A percentile compares a stretch with the other conserved stretches of the same genome.
phyloP scores from a whole-genome alignment of 2,888 invertebrate species.

The Sclerodermus sp. region DNA sequence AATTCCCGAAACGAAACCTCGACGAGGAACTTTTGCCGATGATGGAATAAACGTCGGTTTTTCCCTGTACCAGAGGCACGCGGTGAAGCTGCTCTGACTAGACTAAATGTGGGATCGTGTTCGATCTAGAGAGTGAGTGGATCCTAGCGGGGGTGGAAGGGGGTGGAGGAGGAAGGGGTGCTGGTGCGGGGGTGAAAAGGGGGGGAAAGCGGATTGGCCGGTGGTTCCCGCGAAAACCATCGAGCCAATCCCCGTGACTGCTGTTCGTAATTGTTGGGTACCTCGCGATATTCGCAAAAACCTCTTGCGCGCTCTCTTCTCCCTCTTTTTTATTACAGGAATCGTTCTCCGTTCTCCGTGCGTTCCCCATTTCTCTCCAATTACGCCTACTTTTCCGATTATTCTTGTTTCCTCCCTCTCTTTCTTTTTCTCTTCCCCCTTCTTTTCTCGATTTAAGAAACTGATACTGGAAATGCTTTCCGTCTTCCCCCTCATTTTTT shows the following conservation, averaged over 20 bases:
- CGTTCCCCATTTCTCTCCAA: not conserved
- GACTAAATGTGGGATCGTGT: slow-evolving; percentile 34
- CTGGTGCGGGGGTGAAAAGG: slow-evolving; percentile 15
- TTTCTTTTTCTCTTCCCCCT: no score
- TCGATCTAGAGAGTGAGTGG: no score
- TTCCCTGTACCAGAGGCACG: no score
- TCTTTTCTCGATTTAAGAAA: no score
- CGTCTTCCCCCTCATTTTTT: no score
- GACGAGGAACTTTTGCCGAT: no score
- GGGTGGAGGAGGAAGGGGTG: slow-evolving; percentile 14
- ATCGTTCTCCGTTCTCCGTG: slow-evolving; percentile 1
- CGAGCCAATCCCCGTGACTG: slow-evolving; percentile 36
- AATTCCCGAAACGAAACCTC: no score
- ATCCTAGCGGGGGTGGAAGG: slow-evolving; percentile 3
- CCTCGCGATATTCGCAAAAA: slow-evolving; percentile 28
- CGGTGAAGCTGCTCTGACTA: slow-evolving; percentile 40
- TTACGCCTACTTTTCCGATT: no score
- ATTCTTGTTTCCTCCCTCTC: no score
- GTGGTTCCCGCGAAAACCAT: slow-evolving; percentile 43
- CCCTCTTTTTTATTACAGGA: no score
- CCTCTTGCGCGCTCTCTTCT: slow-evolving; percentile 16
- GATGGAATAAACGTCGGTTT: no score
- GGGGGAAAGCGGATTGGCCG: slow-evolving; percentile 32
- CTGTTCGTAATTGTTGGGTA: slow-evolving; percentile 37
- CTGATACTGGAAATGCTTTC: no score